Conservation (phyloP, 2,113 vertebrate genomes). For the Halichoerus grypus region DNA sequence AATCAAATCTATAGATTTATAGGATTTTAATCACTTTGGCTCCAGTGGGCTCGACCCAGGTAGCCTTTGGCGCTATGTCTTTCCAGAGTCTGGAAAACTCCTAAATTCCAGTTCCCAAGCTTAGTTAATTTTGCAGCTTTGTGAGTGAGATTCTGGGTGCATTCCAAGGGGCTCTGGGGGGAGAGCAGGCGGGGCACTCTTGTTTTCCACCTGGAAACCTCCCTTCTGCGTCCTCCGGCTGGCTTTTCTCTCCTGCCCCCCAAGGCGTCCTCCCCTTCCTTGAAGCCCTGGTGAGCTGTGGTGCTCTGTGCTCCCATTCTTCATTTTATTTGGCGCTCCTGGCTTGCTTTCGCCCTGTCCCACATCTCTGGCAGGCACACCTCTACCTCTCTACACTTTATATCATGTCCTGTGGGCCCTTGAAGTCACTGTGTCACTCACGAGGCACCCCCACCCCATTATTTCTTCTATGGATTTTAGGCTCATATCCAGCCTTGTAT, state of each 20-base stretch:
- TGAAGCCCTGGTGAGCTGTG: not conserved
- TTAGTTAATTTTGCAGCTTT: not conserved
- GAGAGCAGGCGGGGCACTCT: not conserved
- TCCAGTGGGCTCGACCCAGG: not conserved
- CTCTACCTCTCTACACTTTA: accelerated
- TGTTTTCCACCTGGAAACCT: not conserved
- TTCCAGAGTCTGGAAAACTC: not conserved
- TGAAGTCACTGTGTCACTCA: accelerated
- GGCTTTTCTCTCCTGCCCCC: not conserved
- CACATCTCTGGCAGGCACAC: accelerated
- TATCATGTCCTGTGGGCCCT: accelerated
- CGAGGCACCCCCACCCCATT: accelerated
- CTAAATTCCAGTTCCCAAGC: not conserved
- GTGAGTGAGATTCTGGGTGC: not conserved
- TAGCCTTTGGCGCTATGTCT: not conserved
- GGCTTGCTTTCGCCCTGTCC: not conserved
- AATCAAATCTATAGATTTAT: accelerated
- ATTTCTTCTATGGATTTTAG: accelerated
- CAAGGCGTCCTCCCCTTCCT: not conserved
- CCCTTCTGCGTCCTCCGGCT: not conserved
- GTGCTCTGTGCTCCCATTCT: accelerated
- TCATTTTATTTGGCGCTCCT: accelerated
- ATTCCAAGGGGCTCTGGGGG: accelerated
- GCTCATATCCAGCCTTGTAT: accelerated
- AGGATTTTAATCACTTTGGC: not conserved